A percentile compares a stretch with the other conserved stretches of the same genome.
phyloP scores from a whole-genome alignment of 2,888 invertebrate genomes.

The Drosophila bunnanda region DNA sequence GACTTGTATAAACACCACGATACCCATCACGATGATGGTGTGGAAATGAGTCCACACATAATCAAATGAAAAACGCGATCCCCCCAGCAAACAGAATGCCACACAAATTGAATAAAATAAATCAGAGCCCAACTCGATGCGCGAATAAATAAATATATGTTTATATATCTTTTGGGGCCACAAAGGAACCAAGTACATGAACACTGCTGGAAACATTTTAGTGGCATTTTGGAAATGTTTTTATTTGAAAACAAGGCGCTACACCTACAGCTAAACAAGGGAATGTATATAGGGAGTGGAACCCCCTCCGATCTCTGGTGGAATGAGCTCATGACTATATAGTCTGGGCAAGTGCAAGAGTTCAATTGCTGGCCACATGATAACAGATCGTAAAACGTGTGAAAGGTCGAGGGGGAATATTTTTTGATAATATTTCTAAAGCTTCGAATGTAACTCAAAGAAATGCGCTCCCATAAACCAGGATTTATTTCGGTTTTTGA shows the following conservation, averaged over 20 bases:
- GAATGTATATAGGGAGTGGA: neutral
- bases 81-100: conserved; percentile 50
- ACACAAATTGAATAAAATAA: conserved; percentile 76
- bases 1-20: conserved; percentile 64
- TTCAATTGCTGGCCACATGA: conserved; percentile 68
- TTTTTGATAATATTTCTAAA: conserved; percentile 16
- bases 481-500: conserved; percentile 20
- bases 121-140: conserved; percentile 74
- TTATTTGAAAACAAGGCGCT: conserved; percentile 44
- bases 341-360: conserved; percentile 58
- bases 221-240: conserved; percentile 45
- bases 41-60: conserved; percentile 44
- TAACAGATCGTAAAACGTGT: conserved; percentile 56
- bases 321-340: neutral
- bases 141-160: conserved; percentile 59
- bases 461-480: neutral
- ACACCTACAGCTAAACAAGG: neutral
- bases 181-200: conserved; percentile 16
- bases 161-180: conserved; percentile 46
- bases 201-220: conserved; percentile 47
- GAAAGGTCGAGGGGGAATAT: conserved; percentile 29
- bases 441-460: conserved; percentile 1
- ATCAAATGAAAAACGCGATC: conserved; percentile 61
- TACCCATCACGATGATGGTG: conserved; percentile 24
- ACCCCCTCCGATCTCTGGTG: conserved; percentile 4